These are phyloP conservation scores for Papilio elwesi DNA, from an alignment of 2,888 invertebrate genomes.

Conservation along the genomic window DNA sequence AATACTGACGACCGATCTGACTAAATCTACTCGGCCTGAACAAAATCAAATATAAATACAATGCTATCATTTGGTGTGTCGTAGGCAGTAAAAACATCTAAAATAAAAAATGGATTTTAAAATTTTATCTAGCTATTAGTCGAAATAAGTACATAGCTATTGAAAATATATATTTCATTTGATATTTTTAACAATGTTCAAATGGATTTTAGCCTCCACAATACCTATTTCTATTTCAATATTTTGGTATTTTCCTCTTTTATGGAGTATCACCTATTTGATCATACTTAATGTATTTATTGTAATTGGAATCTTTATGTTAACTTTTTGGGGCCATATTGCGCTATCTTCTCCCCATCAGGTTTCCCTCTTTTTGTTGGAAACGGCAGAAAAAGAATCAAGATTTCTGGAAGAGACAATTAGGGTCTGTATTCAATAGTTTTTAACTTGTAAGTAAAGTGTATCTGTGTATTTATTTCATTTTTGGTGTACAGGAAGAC, in stretches of 20 bases:
- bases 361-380: conserved; percentile 83
- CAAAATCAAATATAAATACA: conserved; percentile 28
- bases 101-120: conserved; percentile 17
- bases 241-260: conserved; percentile 66
- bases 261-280: conserved; percentile 66
- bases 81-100: not conserved
- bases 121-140: conserved; percentile 13
- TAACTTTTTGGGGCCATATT: conserved; percentile 86
- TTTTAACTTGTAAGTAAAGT: conserved; percentile 7
- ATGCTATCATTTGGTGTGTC: conserved; percentile 24
- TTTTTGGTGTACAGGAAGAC: conserved; percentile 63
- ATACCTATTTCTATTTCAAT: conserved; percentile 61
- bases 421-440: conserved; percentile 73
- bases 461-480: not conserved
- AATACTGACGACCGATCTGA: conserved; percentile 5
- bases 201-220: conserved; percentile 60
- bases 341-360: conserved; percentile 87
- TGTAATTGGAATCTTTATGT: conserved; percentile 60
- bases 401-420: conserved; percentile 85
- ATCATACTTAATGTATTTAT: conserved; percentile 61
- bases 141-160: not conserved
- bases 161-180: conserved; percentile 36
- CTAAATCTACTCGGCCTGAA: conserved; percentile 3
- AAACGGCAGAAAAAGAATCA: conserved; percentile 85
- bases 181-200: conserved; percentile 58